Percentiles rank a stretch among this genome's conserved stretches.
phyloP scores from a whole-genome alignment of 2,888 invertebrate genomes.

The Diadegma fenestrale region DNA sequence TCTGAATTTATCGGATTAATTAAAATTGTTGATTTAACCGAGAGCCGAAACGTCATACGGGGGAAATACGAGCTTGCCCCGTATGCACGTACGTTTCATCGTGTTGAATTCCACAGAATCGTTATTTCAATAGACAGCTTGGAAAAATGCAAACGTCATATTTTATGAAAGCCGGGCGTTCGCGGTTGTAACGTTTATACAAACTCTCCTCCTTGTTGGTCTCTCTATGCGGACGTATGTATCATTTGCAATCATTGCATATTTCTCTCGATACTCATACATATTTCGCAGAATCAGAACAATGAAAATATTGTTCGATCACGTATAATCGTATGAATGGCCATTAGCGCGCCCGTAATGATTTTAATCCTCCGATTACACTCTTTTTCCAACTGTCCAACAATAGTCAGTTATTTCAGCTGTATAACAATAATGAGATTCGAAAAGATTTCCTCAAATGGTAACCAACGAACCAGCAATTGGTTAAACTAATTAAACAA shows the following conservation, averaged over 20 bases:
- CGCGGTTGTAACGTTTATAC: conserved; percentile 30
- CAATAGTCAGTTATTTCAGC: background rate
- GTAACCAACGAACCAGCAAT: too few species aligned
- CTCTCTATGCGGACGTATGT: background rate
- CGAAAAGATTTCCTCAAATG: background rate
- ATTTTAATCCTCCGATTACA: conserved; percentile 8
- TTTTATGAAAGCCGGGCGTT: conserved; percentile 36
- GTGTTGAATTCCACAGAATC: conserved; percentile 20
- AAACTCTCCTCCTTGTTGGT: background rate
- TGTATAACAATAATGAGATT: background rate
- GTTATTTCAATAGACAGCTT: conserved; percentile 48
- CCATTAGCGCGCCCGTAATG: background rate
- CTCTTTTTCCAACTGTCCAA: background rate
- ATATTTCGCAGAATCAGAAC: background rate
- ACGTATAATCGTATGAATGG: background rate
- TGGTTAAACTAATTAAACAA: background rate
- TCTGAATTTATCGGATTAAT: conserved; percentile 48
- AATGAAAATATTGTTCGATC: background rate
- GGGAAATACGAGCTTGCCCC: conserved; percentile 22
- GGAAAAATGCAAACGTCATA: conserved; percentile 42
- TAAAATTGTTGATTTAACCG: conserved; percentile 52
- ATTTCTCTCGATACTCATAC: background rate
- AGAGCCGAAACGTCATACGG: conserved; percentile 22
- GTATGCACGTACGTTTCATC: conserved; percentile 34
- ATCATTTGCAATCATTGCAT: conserved; percentile 16